phyloP scores from a whole-genome alignment of 2,888 invertebrate genomes.

The Venustoraphidia nigricollis region DNA sequence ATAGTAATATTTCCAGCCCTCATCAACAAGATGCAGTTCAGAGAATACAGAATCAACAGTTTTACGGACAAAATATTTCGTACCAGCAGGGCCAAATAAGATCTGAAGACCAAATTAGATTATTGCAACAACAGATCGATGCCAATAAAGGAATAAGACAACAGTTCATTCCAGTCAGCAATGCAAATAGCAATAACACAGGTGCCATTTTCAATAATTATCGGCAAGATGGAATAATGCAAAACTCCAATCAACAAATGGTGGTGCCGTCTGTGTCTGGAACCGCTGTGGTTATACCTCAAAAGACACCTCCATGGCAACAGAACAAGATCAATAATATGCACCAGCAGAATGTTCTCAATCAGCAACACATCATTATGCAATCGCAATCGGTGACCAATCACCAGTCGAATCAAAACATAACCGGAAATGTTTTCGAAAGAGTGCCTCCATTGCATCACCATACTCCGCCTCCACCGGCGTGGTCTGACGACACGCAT shows the following conservation, averaged over 20 bases:
- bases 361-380: slow-evolving; percentile 10
- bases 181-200: slow-evolving; percentile 34
- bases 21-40: slow-evolving; percentile 15
- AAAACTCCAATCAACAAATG: slow-evolving; percentile 16
- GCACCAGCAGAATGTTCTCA: background rate
- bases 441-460: slow-evolving; percentile 60
- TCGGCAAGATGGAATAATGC: slow-evolving; percentile 1
- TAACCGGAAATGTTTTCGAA: slow-evolving; percentile 40
- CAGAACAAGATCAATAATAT: slow-evolving; percentile 24
- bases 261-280: slow-evolving; percentile 17
- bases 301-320: slow-evolving; percentile 43
- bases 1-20: slow-evolving; percentile 19
- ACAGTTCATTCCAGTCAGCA: slow-evolving; percentile 15
- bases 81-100: slow-evolving; percentile 7
- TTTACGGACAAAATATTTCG: slow-evolving; percentile 4
- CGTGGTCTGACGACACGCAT: slow-evolving; percentile 39
- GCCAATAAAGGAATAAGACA: slow-evolving; percentile 20
- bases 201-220: slow-evolving; percentile 15
- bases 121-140: slow-evolving; percentile 21
- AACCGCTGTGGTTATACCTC: slow-evolving; percentile 30
- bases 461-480: slow-evolving; percentile 40
- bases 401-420: slow-evolving; percentile 3
- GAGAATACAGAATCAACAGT: slow-evolving; percentile 17
- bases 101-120: slow-evolving; percentile 9
- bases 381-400: slow-evolving; percentile 9